A percentile compares a stretch with the other conserved stretches of the same genome.
These are phyloP conservation scores for Stegodyphus mimosarum DNA, from an alignment of 1,140 invertebrate species.

Conservation along the genomic window DNA sequence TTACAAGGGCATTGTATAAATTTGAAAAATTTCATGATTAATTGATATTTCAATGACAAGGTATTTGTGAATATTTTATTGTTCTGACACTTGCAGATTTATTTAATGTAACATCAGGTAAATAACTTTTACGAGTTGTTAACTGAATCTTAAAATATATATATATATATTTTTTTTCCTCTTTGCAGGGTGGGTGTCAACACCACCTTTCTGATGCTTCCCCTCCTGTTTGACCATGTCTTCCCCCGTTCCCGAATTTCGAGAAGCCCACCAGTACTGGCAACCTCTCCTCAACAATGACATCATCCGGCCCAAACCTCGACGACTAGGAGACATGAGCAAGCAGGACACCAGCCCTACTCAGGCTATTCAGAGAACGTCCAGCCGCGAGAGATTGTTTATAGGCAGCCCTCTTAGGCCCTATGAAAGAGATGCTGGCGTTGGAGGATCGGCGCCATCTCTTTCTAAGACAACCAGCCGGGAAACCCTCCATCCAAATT, in stretches of 20 bases:
- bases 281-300: constrained; percentile 78
- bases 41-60: too few species aligned
- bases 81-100: too few species aligned
- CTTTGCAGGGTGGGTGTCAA: constrained; percentile 37
- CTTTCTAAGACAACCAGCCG: constrained; percentile 33
- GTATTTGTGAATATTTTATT: too few species aligned
- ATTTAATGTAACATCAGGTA: too few species aligned
- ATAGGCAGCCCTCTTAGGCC: constrained; percentile 34
- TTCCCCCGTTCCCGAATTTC: constrained; percentile 68
- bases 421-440: constrained; percentile 18
- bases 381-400: constrained; percentile 46
- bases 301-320: constrained; percentile 85
- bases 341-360: constrained; percentile 49
- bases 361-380: constrained; percentile 26
- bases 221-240: constrained; percentile 53
- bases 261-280: constrained; percentile 74
- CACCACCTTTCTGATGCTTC: constrained; percentile 46
- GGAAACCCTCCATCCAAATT: background rate
- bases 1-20: too few species aligned
- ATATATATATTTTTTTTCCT: background rate
- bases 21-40: too few species aligned
- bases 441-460: constrained; percentile 62
- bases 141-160: too few species aligned
- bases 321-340: constrained; percentile 66
- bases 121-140: too few species aligned